Evolutionary conservation across 2,113 vertebrate species (phyloP).

Genomic region (Setophaga kirtlandii): DNA sequence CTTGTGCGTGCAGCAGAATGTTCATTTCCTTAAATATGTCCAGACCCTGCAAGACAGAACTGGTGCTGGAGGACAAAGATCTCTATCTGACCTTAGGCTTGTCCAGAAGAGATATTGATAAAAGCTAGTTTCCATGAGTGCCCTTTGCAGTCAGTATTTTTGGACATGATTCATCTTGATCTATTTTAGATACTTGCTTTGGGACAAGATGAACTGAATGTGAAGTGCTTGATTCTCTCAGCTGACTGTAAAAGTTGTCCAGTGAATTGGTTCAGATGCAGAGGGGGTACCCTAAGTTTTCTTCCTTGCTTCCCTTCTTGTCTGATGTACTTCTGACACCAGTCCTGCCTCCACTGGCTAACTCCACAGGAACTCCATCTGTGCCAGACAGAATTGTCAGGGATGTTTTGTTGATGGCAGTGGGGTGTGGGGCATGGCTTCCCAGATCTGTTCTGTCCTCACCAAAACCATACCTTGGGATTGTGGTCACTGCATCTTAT

Average conservation of each 20-base stretch:
- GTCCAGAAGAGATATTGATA: not conserved
- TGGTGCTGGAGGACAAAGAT: not conserved
- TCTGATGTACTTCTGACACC: not conserved
- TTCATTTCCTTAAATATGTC: not conserved
- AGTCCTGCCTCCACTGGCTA: not conserved
- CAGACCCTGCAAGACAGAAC: not conserved
- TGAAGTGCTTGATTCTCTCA: not conserved
- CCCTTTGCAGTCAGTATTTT: constrained; percentile 24
- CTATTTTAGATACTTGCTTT: constrained; percentile 25
- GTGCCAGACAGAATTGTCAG: not conserved
- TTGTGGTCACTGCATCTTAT: not conserved
- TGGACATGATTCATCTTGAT: constrained; percentile 28
- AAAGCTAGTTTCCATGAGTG: not conserved
- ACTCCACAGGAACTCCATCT: not conserved
- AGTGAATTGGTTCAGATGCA: not conserved
- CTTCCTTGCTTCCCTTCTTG: not conserved
- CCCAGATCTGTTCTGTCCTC: not conserved
- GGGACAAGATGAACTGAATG: not conserved
- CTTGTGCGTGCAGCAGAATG: not conserved
- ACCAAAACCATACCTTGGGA: not conserved
- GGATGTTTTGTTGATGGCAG: not conserved
- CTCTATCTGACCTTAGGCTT: not conserved
- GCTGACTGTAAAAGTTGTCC: not conserved
- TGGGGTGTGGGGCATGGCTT: not conserved
- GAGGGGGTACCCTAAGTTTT: not conserved